Evolutionary conservation across 92 coral and sea anemone genomes (phyloP).

Genomic region (Palythoa grandis): DNA sequence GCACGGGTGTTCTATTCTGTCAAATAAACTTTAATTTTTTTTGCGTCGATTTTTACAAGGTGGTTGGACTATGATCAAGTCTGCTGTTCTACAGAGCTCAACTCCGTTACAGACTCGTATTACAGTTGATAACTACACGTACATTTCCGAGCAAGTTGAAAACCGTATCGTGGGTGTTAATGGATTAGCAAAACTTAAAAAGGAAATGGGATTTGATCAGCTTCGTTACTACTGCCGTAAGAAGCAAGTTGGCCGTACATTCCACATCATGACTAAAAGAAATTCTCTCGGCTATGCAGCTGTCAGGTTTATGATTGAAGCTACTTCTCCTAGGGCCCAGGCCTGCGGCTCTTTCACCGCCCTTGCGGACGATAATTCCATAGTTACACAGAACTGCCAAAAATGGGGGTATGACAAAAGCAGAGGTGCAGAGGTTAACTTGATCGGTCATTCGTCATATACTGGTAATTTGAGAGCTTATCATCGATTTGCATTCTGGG

Average conservation of each 20-base stretch:
- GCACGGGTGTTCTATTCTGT: too few species aligned
- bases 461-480: background rate
- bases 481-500: constrained; percentile 16
- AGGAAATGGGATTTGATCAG: constrained; percentile 30
- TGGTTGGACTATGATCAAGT: constrained; percentile 1
- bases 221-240: constrained; percentile 31
- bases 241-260: constrained; percentile 14
- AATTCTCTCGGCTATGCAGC: constrained; percentile 4
- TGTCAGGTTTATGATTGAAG: background rate
- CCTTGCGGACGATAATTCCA: constrained; percentile 18
- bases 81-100: background rate
- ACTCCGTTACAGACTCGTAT: too few species aligned
- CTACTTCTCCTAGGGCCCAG: background rate
- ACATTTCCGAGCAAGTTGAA: constrained; percentile 15
- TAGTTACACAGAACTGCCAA: background rate
- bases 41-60: background rate
- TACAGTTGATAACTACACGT: background rate
- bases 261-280: constrained; percentile 37
- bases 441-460: background rate
- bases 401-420: background rate
- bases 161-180: background rate
- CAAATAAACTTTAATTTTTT: too few species aligned
- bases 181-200: background rate
- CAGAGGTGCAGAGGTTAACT: background rate
- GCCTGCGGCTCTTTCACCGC: constrained; percentile 35